phyloP scores from a whole-genome alignment of 2,797 vertebrate genomes.

The Rhincodon typus region DNA sequence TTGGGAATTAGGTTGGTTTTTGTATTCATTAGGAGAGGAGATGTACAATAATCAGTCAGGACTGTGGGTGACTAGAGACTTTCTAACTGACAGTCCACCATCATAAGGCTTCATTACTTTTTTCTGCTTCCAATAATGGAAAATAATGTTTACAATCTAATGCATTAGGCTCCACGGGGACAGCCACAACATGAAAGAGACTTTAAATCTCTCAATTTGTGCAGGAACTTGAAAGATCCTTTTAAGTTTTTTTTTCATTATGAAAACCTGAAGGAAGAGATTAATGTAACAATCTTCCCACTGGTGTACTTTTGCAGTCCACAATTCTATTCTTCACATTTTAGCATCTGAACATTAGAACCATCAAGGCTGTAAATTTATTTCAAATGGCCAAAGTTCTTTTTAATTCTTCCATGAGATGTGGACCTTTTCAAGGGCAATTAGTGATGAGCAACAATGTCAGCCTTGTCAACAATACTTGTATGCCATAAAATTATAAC shows the following conservation, averaged over 20 bases:
- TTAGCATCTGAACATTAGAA: background rate
- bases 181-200: background rate
- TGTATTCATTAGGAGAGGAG: background rate
- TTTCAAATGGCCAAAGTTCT: background rate
- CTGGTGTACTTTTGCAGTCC: background rate
- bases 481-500: background rate
- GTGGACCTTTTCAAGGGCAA: background rate
- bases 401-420: background rate
- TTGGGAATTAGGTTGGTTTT: background rate
- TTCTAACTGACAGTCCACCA: background rate
- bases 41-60: background rate
- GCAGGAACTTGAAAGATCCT: background rate
- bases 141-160: constrained; percentile 21
- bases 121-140: background rate
- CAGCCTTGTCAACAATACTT: no score
- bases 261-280: background rate
- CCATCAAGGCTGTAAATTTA: background rate
- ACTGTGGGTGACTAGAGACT: background rate
- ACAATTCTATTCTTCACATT: background rate
- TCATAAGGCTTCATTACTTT: background rate
- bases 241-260: background rate
- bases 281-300: background rate
- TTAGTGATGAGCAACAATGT: background rate
- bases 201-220: background rate
- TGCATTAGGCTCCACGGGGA: background rate